Conservation (phyloP, 2,113 vertebrate species). For the Xiphias gladius region DNA sequence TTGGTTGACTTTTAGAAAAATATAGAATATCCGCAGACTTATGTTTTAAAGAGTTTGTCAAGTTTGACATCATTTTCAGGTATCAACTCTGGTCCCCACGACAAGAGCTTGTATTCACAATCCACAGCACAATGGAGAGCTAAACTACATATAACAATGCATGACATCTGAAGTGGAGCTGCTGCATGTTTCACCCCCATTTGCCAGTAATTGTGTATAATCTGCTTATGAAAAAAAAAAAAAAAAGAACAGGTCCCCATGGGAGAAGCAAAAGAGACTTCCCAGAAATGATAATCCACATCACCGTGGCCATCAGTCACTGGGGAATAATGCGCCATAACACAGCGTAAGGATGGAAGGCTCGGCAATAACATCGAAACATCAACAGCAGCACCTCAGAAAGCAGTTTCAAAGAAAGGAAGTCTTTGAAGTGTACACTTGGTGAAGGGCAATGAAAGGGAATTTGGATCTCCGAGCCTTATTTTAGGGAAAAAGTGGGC, state of each 20-base stretch:
- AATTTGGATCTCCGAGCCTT: slow-evolving; percentile 2
- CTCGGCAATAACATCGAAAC: slow-evolving; percentile 41
- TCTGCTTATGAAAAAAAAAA: slow-evolving; percentile 57
- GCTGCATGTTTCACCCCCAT: slow-evolving; percentile 39
- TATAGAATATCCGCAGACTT: background rate
- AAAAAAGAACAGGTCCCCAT: slow-evolving; percentile 22
- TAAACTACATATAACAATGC: background rate
- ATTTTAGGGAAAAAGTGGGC: background rate
- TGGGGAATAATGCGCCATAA: slow-evolving; percentile 53
- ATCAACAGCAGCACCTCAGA: slow-evolving; percentile 13
- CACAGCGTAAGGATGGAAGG: slow-evolving; percentile 24
- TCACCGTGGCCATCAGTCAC: slow-evolving; percentile 64
- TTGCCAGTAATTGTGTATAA: slow-evolving; percentile 57
- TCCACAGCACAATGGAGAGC: slow-evolving; percentile 21
- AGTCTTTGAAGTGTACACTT: slow-evolving; percentile 44
- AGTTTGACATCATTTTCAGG: background rate
- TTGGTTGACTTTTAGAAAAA: background rate
- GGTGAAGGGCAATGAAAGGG: slow-evolving; percentile 42
- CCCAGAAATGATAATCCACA: slow-evolving; percentile 71
- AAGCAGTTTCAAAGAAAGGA: slow-evolving; percentile 18
- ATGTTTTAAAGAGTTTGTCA: slow-evolving; percentile 2
- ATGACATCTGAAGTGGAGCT: slow-evolving; percentile 27
- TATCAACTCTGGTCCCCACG: background rate
- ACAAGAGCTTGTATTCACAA: background rate
- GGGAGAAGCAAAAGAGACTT: slow-evolving; percentile 53